Evolutionary conservation across 1,140 invertebrate genomes (phyloP).

Genomic region (Lordiphosa mommai): DNA sequence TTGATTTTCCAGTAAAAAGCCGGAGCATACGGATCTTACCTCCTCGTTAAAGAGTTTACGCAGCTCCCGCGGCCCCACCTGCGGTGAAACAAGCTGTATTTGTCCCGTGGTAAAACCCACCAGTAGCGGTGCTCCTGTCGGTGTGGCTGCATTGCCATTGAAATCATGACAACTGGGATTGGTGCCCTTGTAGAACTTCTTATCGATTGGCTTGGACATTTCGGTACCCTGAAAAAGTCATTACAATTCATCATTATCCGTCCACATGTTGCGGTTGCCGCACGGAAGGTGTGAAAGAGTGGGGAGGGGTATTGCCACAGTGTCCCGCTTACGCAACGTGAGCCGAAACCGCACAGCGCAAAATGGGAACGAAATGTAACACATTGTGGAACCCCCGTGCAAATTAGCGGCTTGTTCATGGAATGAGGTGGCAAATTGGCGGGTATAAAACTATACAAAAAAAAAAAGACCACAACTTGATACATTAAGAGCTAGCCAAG

Average conservation of each 20-base stretch:
- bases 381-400: constrained; percentile 20
- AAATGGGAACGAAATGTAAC: constrained; percentile 32
- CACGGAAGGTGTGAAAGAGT: neutral
- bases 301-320: too few relatives aligned
- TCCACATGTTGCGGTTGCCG: neutral
- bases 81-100: constrained; percentile 98
- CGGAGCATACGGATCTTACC: constrained; percentile 81
- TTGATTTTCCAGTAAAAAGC: neutral
- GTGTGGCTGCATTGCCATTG: constrained; percentile 90
- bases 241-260: constrained; percentile 12
- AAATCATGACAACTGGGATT: constrained; percentile 99
- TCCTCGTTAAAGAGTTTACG: constrained; percentile 99
- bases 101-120: constrained; percentile 98
- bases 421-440: constrained; percentile 28
- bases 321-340: constrained; percentile 3
- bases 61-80: constrained; percentile 97
- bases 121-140: constrained; percentile 91
- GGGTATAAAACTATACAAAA: neutral
- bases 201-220: constrained; percentile 97
- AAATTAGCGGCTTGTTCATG: constrained; percentile 63
- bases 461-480: constrained; percentile 7
- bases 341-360: neutral
- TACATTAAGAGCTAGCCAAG: constrained; percentile 2
- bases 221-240: constrained; percentile 88
- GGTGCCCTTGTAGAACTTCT: constrained; percentile 98